Evolutionary conservation across 1,140 invertebrate species (phyloP).

Genomic region (Pristionchus pacificus): DNA sequence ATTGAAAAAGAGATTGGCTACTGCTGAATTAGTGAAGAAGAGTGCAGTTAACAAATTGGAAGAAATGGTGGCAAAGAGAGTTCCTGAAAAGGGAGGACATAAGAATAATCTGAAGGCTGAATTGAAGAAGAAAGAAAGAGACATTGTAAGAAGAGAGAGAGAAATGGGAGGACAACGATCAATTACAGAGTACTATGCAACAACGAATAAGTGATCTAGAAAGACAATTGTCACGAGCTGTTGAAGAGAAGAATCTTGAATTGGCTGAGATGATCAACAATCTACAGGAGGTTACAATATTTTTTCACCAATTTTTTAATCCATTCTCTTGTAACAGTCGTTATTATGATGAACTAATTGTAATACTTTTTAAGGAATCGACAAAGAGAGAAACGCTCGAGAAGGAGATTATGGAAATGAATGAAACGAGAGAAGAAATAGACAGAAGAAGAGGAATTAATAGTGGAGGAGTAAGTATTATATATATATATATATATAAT

Average conservation of each 20-base stretch:
- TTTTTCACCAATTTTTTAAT: no score
- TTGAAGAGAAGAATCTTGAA: not conserved
- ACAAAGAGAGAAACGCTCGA: not conserved
- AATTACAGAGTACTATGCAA: not conserved
- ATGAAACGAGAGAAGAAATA: not conserved
- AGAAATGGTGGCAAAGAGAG: slow-evolving; percentile 20
- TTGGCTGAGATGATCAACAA: not conserved
- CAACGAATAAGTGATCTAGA: not conserved
- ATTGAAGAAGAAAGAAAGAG: slow-evolving; percentile 11
- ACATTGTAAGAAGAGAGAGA: slow-evolving; percentile 16
- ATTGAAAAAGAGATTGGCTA: slow-evolving; percentile 14
- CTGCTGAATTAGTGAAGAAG: slow-evolving; percentile 12
- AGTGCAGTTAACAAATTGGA: slow-evolving; percentile 23
- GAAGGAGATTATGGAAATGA: not conserved
- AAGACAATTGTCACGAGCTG: not conserved
- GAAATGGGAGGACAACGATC: not conserved
- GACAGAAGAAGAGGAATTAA: not conserved
- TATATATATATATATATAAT: no score
- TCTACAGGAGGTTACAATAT: not conserved
- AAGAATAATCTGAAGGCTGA: slow-evolving; percentile 18
- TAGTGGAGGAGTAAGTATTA: not conserved
- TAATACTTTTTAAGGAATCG: not conserved
- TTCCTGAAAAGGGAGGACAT: slow-evolving; percentile 5
- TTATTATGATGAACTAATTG: not conserved
- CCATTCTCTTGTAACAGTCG: no score